Conservation (phyloP, 1,140 invertebrate genomes). For the Meteorus sp. region DNA sequence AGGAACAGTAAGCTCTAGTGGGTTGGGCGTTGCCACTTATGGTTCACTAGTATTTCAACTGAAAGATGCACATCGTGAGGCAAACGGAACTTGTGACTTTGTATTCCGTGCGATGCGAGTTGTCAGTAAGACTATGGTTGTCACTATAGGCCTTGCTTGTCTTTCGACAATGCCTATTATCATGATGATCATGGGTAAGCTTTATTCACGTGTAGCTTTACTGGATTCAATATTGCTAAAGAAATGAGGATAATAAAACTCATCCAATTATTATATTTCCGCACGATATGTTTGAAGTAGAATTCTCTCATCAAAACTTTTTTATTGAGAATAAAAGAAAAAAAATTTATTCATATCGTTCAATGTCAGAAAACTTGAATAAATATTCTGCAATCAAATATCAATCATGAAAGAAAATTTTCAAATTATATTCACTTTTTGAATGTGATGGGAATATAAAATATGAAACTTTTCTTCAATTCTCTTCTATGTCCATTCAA, state of each 20-base stretch:
- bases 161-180: slow-evolving; percentile 68
- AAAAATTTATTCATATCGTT: background rate
- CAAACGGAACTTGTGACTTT: slow-evolving; percentile 75
- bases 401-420: too few species aligned
- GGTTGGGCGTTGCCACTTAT: slow-evolving; percentile 68
- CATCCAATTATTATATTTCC: too few species aligned
- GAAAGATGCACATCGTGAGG: slow-evolving; percentile 80
- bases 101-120: slow-evolving; percentile 73
- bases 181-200: slow-evolving; percentile 77
- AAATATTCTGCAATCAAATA: too few species aligned
- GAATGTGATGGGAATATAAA: too few species aligned
- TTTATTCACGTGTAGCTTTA: background rate
- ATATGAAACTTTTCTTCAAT: too few species aligned
- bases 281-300: too few species aligned
- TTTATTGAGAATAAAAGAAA: background rate
- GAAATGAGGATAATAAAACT: too few species aligned
- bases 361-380: too few species aligned
- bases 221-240: background rate
- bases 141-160: slow-evolving; percentile 68
- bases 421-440: too few species aligned
- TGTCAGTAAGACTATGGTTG: slow-evolving; percentile 74
- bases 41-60: slow-evolving; percentile 79
- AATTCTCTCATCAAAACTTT: too few species aligned
- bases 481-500: too few species aligned
- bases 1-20: slow-evolving; percentile 44